Conservation (phyloP, 2,113 vertebrate species). For the Crotalus horridus region DNA sequence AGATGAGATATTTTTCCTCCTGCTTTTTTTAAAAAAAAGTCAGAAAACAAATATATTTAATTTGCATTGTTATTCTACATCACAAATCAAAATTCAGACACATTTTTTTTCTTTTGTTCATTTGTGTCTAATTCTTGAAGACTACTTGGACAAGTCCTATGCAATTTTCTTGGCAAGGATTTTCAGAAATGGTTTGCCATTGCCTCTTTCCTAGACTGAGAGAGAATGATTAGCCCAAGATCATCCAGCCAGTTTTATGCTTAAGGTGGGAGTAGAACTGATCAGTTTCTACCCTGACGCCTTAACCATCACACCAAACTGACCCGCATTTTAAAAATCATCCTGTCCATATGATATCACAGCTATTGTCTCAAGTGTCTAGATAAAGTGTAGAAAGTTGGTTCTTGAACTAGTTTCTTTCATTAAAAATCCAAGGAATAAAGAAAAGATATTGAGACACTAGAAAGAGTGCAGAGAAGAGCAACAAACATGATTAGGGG, state of each 20-base stretch:
- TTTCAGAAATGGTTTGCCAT: not conserved
- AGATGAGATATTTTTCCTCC: not conserved
- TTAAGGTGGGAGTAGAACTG: not conserved
- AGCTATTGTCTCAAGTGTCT: not conserved
- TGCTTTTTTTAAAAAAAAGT: slow-evolving; percentile 1
- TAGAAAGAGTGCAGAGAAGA: not conserved
- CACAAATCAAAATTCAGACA: fast-evolving
- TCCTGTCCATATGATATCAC: not conserved
- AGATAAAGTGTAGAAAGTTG: not conserved
- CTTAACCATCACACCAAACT: not conserved
- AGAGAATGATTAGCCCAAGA: not conserved
- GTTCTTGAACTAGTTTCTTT: not conserved
- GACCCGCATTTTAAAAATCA: not conserved
- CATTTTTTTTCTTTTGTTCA: not conserved
- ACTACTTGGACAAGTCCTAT: not conserved
- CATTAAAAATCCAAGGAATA: fast-evolving
- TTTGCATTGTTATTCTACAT: not conserved
- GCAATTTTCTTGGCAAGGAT: not conserved
- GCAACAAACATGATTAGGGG: not conserved
- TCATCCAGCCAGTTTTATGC: not conserved
- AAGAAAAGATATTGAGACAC: not conserved
- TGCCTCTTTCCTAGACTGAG: not conserved
- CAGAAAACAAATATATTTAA: not conserved
- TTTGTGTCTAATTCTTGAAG: not conserved
- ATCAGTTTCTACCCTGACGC: not conserved